Evolutionary conservation across 2,113 vertebrate genomes (phyloP).

Genomic region (Hyperopisus bebe): DNA sequence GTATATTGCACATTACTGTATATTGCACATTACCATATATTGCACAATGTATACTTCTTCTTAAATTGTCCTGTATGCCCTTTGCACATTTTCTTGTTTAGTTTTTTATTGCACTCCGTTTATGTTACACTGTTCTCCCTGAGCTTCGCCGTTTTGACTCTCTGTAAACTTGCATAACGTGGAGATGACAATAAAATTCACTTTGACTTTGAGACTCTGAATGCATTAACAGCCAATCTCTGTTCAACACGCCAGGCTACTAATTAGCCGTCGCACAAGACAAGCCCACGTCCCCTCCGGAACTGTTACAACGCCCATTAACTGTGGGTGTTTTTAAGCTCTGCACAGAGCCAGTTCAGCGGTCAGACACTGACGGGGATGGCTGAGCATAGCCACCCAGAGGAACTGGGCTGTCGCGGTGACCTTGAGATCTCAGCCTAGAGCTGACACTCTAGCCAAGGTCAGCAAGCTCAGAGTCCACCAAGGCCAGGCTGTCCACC

Average conservation of each 20-base stretch:
- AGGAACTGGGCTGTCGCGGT: not conserved
- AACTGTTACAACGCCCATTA: conserved; percentile 19
- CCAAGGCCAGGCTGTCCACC: not conserved
- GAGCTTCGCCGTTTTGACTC: too few species aligned
- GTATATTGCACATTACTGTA: too few species aligned
- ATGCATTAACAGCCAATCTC: not conserved
- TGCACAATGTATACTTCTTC: too few species aligned
- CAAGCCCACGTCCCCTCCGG: not conserved
- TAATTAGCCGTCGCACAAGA: not conserved
- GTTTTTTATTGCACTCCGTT: too few species aligned
- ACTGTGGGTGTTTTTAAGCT: conserved; percentile 29
- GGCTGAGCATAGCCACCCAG: not conserved
- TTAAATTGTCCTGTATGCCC: too few species aligned
- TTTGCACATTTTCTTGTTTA: too few species aligned
- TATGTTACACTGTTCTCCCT: too few species aligned
- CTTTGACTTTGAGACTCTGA: not conserved
- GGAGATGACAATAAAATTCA: too few species aligned
- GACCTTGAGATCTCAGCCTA: not conserved
- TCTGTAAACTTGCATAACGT: too few species aligned
- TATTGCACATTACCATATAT: too few species aligned
- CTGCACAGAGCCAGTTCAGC: conserved; percentile 14
- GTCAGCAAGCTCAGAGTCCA: not conserved
- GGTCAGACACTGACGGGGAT: not conserved
- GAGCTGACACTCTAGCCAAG: not conserved
- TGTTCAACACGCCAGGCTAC: not conserved